Evolutionary conservation across 2,888 invertebrate species (phyloP).

Genomic region (Ornithoptera alexandrae): DNA sequence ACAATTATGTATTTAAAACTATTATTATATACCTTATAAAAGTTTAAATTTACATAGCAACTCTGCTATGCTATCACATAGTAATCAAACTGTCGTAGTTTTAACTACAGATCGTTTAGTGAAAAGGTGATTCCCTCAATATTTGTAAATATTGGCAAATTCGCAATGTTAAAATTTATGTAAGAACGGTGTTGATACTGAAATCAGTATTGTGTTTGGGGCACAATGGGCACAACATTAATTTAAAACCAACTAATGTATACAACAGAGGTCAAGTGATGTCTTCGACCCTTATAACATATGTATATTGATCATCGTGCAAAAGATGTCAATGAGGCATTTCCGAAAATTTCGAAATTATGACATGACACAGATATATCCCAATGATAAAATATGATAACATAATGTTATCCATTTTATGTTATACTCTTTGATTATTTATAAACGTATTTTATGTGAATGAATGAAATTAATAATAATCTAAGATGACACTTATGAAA

Average conservation of each 20-base stretch:
- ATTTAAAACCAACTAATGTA: neutral
- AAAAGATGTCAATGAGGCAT: too few species aligned
- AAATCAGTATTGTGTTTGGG: conserved; percentile 7
- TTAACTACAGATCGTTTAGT: neutral
- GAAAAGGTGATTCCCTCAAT: conserved; percentile 2
- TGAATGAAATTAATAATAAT: too few species aligned
- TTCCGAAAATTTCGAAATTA: too few species aligned
- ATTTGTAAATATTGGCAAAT: conserved; percentile 13
- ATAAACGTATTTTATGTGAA: too few species aligned
- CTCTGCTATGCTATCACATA: conserved; percentile 6
- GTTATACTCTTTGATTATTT: too few species aligned
- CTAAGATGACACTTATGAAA: too few species aligned
- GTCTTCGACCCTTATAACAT: neutral
- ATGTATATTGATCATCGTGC: too few species aligned
- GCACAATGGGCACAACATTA: neutral
- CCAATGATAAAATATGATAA: too few species aligned
- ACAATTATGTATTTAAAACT: too few species aligned
- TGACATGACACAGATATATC: too few species aligned
- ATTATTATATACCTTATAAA: neutral
- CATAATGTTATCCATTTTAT: too few species aligned
- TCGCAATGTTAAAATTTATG: conserved; percentile 5
- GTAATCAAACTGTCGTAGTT: conserved; percentile 6
- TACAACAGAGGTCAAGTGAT: neutral
- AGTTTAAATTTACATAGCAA: conserved; percentile 4
- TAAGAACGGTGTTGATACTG: conserved; percentile 15